phyloP scores from a whole-genome alignment of 1,140 invertebrate species.

The Drosophila rhopaloa region DNA sequence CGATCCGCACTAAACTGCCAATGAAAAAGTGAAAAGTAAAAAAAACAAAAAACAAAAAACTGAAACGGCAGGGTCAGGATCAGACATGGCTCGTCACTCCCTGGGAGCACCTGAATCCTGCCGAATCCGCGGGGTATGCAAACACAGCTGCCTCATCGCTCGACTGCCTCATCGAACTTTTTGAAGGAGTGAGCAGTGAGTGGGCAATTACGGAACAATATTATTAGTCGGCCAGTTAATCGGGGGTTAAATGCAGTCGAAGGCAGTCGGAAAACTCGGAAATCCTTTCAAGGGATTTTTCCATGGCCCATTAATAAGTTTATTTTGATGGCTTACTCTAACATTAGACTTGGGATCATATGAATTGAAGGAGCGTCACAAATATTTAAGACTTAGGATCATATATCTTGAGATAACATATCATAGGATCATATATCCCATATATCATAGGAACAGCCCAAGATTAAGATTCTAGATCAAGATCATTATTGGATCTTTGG shows the following conservation, averaged over 20 bases:
- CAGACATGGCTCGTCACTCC: constrained; percentile 11
- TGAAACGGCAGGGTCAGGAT: constrained; percentile 8
- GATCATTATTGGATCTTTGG: too few species aligned
- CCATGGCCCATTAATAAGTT: neutral
- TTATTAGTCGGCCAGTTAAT: constrained; percentile 33
- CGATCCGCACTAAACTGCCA: constrained; percentile 4
- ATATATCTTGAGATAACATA: too few species aligned
- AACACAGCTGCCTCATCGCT: constrained; percentile 71
- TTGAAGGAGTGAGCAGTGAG: constrained; percentile 5
- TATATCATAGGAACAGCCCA: too few species aligned
- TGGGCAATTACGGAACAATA: constrained; percentile 57
- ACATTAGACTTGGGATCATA: too few species aligned
- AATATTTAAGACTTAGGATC: too few species aligned
- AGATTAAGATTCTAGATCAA: too few species aligned
- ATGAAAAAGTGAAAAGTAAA: neutral
- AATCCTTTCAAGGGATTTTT: too few species aligned
- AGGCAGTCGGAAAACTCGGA: neutral
- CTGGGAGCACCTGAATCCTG: constrained; percentile 21
- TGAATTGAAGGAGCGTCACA: too few species aligned
- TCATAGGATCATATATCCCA: too few species aligned
- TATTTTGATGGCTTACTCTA: neutral
- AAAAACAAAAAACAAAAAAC: constrained; percentile 1
- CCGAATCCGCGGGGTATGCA: constrained; percentile 42
- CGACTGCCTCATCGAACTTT: constrained; percentile 2
- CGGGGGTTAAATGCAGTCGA: constrained; percentile 4